Evolutionary conservation across 2,797 vertebrate genomes (phyloP), one percentile per base, ranked within the genome.

Genomic region (Danionella dracula): DNA sequence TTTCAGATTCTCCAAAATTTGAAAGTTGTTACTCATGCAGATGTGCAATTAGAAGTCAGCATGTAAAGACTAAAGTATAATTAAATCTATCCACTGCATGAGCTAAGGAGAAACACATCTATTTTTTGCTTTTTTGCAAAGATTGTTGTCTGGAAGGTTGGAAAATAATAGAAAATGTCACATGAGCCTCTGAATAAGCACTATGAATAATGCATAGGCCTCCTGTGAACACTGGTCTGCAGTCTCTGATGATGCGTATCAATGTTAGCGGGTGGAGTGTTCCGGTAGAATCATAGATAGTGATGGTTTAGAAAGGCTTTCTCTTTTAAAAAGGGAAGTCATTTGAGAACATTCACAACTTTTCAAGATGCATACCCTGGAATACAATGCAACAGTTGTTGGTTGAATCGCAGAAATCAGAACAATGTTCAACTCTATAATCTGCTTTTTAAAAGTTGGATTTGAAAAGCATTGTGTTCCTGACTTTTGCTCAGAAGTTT

Each of bases 41-140:
- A n/a, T n/a, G 66, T 87, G 78, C 80, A 83, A 73, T 91, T 89
- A 89, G 88, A 88, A 84, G 88, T 81, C 66, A 70, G 66, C 38
- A 73, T 68, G 11, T 73, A 72, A 63, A 62, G 48, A 56, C 75
- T n/a, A n/a, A n/a, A n/a, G n/a, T n/a, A n/a, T n/a, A n/a, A n/a
- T n/a, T n/a, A n/a, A n/a, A n/a, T n/a, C n/a, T n/a, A n/a, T n/a
- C n/a, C n/a, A n/a, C n/a, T n/a, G n/a, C n/a, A n/a, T n/a, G n/a
- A n/a, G n/a, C n/a, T n/a, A n/a, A n/a, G n/a, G n/a, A n/a, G n/a
- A n/a, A n/a, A n/a, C n/a, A n/a, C n/a, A n/a, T n/a, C n/a, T n/a
- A n/a, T n/a, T n/a, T n/a, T n/a, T n/a, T n/a, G n/a, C 40, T 76
- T 78, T 72, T 76, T 45, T 58, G 57, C 40, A 69, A 75, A 78